These are phyloP conservation scores for Lordiphosa collinella DNA, from an alignment of 1,140 invertebrate genomes.

Conservation along the genomic window DNA sequence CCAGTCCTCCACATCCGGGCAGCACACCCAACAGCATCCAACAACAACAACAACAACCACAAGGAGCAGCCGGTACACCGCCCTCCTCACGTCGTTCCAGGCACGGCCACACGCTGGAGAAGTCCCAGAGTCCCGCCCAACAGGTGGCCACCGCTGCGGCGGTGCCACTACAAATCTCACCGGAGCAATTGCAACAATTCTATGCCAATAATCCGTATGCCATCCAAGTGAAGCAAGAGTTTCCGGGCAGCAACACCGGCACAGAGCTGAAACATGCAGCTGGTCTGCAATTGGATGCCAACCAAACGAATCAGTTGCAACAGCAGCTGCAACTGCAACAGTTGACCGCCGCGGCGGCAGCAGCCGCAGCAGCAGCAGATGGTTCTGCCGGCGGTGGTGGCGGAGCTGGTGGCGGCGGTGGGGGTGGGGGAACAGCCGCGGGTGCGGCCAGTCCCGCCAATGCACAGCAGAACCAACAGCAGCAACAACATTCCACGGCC, in stretches of 20 bases:
- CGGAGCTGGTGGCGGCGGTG: slow-evolving; percentile 56
- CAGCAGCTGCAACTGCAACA: slow-evolving; percentile 80
- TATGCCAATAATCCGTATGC: slow-evolving; percentile 73
- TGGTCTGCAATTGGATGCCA: slow-evolving; percentile 69
- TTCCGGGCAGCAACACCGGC: slow-evolving; percentile 36
- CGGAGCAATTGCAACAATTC: slow-evolving; percentile 78
- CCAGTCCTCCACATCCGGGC: slow-evolving; percentile 80
- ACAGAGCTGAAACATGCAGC: slow-evolving; percentile 77
- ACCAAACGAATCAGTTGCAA: slow-evolving; percentile 39
- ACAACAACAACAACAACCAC: slow-evolving; percentile 10
- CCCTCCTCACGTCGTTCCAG: slow-evolving; percentile 9
- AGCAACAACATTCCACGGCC: slow-evolving; percentile 81
- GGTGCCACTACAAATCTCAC: slow-evolving; percentile 74
- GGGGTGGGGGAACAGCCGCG: slow-evolving; percentile 27
- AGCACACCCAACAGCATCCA: slow-evolving; percentile 40
- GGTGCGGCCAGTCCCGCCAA: slow-evolving; percentile 53
- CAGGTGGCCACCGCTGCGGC: slow-evolving; percentile 71
- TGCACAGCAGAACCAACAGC: slow-evolving; percentile 75
- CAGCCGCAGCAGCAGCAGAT: slow-evolving; percentile 37
- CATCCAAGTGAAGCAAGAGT: slow-evolving; percentile 81
- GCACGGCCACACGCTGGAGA: slow-evolving; percentile 62
- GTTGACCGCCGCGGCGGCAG: slow-evolving; percentile 48
- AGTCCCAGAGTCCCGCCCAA: slow-evolving; percentile 79
- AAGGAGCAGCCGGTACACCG: slow-evolving; percentile 9
- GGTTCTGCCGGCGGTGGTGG: slow-evolving; percentile 74